Base-by-base conservation (phyloP, 2,888 invertebrate species). In the Trissonchulus latispiculum region DNA sequence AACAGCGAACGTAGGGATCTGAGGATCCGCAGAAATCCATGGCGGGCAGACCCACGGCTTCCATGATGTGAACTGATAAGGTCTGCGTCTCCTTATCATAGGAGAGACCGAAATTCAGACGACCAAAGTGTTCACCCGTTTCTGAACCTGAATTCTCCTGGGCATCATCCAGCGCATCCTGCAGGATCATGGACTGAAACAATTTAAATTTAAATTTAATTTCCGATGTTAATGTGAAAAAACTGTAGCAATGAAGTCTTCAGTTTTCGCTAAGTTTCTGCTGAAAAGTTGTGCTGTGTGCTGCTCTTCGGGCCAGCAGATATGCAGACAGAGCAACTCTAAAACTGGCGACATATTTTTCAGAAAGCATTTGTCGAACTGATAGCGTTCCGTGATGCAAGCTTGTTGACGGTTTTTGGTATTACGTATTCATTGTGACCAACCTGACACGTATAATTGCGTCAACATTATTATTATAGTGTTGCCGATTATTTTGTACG, bases 81-180 rank as follows among this genome's bases (percentile, higher is more conserved):
- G 69, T 68, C 36, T 68, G 36, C 8, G 32, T 68, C 2, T 68
- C 33, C 8, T 8, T 3, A 33, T 68, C n/a, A n/a, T 68, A 68
- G 36, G 69, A 68, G n/a, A 68, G n/a, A 2, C 69, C 69, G 36
- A 68, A 68, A 15, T 68, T 33, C 2, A 68, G 28, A 35, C 33
- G 28, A 3, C 69, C 69, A 3, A 32, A n/a, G 32, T 68, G 36
- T 8, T 68, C 31, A n/a, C 36, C n/a, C 15, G n/a, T 36, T 8
- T 28, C 33, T 3, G 33, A 2, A 2, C 2, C 35, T 15, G 33
- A 28, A 8, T n/a, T 28, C 8, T 64, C 66, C 66, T 8, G 66
- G 18, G 18, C 66, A n/a, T 33, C 66, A 18, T 29, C 66, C 66
- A 32, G 66, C 8, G 35, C 8, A 8, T 64, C 48, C 48, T 48